Evolutionary conservation across 2,113 vertebrate species (phyloP), one percentile per base, ranked within the genome.

Genomic region (Macquaria ambigua): DNA sequence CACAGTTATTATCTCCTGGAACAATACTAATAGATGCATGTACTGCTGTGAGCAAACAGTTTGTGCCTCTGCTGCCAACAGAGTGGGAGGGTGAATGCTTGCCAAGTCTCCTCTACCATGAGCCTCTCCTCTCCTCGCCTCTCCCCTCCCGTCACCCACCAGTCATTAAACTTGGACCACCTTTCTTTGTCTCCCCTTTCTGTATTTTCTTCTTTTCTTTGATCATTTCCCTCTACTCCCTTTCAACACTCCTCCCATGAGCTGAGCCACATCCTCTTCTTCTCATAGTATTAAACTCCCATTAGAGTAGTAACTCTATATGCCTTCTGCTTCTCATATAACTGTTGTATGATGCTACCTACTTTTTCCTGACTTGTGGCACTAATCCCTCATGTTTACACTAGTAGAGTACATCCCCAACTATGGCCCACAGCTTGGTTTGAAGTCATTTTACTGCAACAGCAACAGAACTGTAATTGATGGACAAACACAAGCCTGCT

Each of bases 11-110:
- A 92, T 93, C 90, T 94, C 90, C 90, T 93, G 93, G 93, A 95
- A 94, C 94, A 95, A 93, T 95, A 77, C 94, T 95, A 94, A 95
- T 94, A 89, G 92, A 93, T 92, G 91, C 90, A 88, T 95, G 93
- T 93, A 93, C 90, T 89, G 94, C 92, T 94, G 93, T 92, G 94
- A 95, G 93, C 91, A 92, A 94, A 95, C 92, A 89, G 92, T 93
- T 92, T 91, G 90, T 82, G 87, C 59, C 87, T 73, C 80, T 56
- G 81, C 85, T 93, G 94, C 93, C 94, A 94, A 89, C 88, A 73
- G 83, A 90, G 93, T 93, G 89, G 92, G 92, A 92, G 87, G 86
- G 87, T 64, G 82, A 90, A 61, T 3, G 69, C 86, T 89, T 94
- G 93, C 93, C 94, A 95, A 95, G 86, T 89, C 92, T 92, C 83